Conservation (phyloP, 1,140 invertebrate genomes). For the Epicauta chinensis region DNA sequence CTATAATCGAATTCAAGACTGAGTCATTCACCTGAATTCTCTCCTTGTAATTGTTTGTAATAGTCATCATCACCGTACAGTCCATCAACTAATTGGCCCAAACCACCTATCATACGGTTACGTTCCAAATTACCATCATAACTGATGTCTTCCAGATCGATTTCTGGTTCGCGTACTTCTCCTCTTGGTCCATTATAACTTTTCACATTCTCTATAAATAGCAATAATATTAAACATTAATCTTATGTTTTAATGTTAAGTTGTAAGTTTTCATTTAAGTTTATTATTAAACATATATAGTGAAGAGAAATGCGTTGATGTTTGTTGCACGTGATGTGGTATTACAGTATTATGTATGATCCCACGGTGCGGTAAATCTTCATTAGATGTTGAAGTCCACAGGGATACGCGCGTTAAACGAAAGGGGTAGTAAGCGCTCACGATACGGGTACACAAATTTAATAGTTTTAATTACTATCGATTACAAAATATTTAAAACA, state of each 20-base stretch:
- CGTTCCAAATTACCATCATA: constrained; percentile 85
- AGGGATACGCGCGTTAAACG: constrained; percentile 5
- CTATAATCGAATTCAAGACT: too few relatives aligned
- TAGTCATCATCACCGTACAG: constrained; percentile 64
- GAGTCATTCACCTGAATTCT: constrained; percentile 45
- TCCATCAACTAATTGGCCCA: constrained; percentile 89
- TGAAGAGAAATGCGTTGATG: constrained; percentile 7
- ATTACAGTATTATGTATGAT: constrained; percentile 15
- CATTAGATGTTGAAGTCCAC: constrained; percentile 7
- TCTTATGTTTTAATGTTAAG: too few relatives aligned
- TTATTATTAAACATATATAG: too few relatives aligned
- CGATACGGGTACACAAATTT: constrained; percentile 11
- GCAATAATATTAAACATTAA: not conserved
- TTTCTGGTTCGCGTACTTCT: constrained; percentile 69
- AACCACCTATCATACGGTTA: constrained; percentile 63
- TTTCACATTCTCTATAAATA: constrained; percentile 65
- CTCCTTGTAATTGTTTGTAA: constrained; percentile 46
- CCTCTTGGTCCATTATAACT: constrained; percentile 81
- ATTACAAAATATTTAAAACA: too few relatives aligned
- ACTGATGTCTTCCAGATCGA: constrained; percentile 83
- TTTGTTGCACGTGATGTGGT: constrained; percentile 9
- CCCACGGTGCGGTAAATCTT: constrained; percentile 14
- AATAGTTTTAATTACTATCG: constrained; percentile 3
- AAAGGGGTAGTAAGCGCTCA: constrained; percentile 3
- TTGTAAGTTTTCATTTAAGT: too few relatives aligned